Base-by-base conservation (phyloP, 2,113 vertebrate species). In the Prunella himalayana region DNA sequence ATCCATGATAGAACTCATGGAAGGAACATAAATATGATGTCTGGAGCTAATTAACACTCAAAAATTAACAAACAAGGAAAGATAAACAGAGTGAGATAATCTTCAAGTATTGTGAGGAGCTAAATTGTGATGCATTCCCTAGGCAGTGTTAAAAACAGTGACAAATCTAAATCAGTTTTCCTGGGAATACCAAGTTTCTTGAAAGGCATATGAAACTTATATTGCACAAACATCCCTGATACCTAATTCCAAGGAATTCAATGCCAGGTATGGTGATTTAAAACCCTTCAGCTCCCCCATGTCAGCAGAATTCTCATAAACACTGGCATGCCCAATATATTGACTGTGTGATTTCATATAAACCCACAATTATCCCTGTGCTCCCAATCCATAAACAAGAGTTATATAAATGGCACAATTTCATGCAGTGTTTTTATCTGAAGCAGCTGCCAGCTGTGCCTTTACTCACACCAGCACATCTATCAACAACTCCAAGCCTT, bases 391-490 rank as follows among this genome's bases (percentile, higher is more conserved):
- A 6, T 88, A 96, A 95, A 92, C 78, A 86, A 44, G 78, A 76
- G 50, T 90, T 90, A 82, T 22, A 88, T 23, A 90, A 96, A 94
- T 24, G 90, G 75, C 68, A 90, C 60, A 24, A 51, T 81, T 95
- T 83, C 82, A 85, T 83, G 85, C 51, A 66, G 6, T 11, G 24
- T 42, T 92, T 54, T 85, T 77, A 86, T 96, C 79, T 83, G 87
- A 86, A 90, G 87, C 87, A 95, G 89, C 92, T 94, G 82, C 87
- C 90, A 93, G 82, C 82, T 73, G 64, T 30, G 82, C 44, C 49
- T 86, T 82, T 88, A 70, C 63, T 85, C 77, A 88, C 78, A 92
- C 91, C 77, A 94, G 49, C 77, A 49, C 65, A 86, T 89, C 92
- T 71, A 92, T 86, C 90, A 95, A 63, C 85, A 91, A 10, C 68